These are phyloP conservation scores for Cheilosia pagana DNA, from an alignment of 2,888 invertebrate species.

Conservation along the genomic window DNA sequence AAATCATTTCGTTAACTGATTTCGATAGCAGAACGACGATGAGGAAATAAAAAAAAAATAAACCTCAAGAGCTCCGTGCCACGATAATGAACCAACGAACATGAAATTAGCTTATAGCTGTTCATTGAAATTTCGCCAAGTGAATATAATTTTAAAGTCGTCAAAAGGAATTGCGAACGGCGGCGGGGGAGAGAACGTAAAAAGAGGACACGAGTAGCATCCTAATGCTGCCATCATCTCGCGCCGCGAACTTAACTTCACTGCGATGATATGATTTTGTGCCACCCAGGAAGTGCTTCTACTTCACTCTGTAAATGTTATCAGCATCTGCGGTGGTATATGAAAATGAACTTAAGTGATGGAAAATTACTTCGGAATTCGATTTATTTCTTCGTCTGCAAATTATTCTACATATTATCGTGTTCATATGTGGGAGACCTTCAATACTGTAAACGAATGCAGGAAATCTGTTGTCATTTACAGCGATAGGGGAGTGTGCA, in stretches of 20 bases:
- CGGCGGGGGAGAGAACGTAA: background rate
- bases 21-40: slow-evolving; percentile 5
- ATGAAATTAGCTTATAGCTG: slow-evolving; percentile 56
- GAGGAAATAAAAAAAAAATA: slow-evolving; percentile 11
- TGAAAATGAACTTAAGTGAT: slow-evolving; percentile 75
- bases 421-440: slow-evolving; percentile 16
- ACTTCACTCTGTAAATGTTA: slow-evolving; percentile 14
- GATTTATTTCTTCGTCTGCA: slow-evolving; percentile 66
- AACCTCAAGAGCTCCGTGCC: slow-evolving; percentile 22
- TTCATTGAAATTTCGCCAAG: slow-evolving; percentile 58
- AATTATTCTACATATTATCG: slow-evolving; percentile 60
- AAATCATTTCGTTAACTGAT: slow-evolving; percentile 48
- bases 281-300: slow-evolving; percentile 7
- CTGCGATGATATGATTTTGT: background rate
- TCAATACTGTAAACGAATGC: background rate
- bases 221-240: slow-evolving; percentile 24
- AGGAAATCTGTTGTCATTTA: background rate
- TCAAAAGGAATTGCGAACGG: slow-evolving; percentile 22
- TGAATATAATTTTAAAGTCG: slow-evolving; percentile 55
- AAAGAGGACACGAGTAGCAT: slow-evolving; percentile 42
- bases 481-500: background rate
- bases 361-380: slow-evolving; percentile 76
- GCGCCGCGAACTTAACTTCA: slow-evolving; percentile 14
- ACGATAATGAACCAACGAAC: slow-evolving; percentile 41
- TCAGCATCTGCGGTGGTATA: slow-evolving; percentile 57